These are phyloP conservation scores for Clepsis dumicolana DNA, from an alignment of 2,888 invertebrate genomes.

Conservation along the genomic window DNA sequence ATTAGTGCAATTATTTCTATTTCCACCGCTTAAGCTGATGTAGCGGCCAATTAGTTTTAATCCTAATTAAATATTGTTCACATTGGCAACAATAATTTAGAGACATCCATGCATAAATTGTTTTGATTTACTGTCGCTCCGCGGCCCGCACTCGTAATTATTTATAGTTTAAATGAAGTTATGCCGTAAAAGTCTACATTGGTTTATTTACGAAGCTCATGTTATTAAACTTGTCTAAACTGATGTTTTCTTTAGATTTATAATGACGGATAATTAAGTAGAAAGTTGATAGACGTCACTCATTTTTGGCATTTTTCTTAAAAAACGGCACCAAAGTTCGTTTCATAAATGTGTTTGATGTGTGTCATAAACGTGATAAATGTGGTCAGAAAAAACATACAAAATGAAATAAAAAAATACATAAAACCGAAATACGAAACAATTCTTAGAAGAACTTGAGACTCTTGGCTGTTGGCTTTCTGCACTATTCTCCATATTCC, in stretches of 20 bases:
- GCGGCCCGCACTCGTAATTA: constrained; percentile 66
- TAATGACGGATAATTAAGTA: background rate
- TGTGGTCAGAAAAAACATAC: no score
- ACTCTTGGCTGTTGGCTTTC: no score
- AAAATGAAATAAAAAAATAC: no score
- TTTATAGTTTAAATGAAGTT: constrained; percentile 76
- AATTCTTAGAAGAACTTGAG: no score
- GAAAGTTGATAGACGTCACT: background rate
- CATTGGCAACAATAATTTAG: constrained; percentile 51
- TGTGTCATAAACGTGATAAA: no score
- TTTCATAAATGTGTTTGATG: no score
- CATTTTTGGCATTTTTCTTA: background rate
- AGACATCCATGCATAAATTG: constrained; percentile 66
- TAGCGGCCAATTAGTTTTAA: background rate
- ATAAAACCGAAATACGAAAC: no score
- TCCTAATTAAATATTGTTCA: constrained; percentile 11
- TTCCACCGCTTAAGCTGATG: background rate
- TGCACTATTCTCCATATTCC: no score
- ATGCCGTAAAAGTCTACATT: constrained; percentile 68
- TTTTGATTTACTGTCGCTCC: constrained; percentile 66
- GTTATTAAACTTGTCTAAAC: constrained; percentile 56
- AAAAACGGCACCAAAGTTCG: no score
- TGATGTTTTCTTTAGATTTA: constrained; percentile 16
- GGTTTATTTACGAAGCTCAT: constrained; percentile 67
- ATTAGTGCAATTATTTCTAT: background rate